Evolutionary conservation across 2,113 vertebrate species (phyloP).

Genomic region (Callithrix jacchus): DNA sequence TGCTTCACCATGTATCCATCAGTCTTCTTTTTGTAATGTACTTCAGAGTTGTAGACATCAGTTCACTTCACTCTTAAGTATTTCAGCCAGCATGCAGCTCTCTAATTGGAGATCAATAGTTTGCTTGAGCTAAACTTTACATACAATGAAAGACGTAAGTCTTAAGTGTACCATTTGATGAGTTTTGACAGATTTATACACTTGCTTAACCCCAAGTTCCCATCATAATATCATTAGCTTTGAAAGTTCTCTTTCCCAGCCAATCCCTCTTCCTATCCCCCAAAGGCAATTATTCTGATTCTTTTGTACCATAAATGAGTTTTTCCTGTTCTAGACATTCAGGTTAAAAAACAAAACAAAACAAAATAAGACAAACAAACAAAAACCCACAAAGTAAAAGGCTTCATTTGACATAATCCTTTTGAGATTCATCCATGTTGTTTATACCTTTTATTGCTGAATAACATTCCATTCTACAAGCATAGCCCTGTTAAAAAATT

Average conservation of each 20-base stretch:
- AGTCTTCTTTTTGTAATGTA: not conserved
- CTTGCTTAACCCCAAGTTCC: not conserved
- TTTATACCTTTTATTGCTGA: conserved; percentile 2
- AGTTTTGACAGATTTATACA: not conserved
- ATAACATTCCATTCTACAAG: not conserved
- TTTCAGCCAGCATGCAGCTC: not conserved
- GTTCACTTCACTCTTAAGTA: not conserved
- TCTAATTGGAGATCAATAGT: not conserved
- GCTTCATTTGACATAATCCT: not conserved
- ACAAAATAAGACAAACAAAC: no score
- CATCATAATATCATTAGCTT: not conserved
- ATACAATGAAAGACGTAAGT: not conserved
- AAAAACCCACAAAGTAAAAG: not conserved
- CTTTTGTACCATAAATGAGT: not conserved
- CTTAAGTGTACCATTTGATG: not conserved
- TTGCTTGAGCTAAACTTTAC: conserved; percentile 5
- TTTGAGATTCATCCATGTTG: not conserved
- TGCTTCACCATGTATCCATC: not conserved
- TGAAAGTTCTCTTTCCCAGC: not conserved
- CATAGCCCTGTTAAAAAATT: not conserved
- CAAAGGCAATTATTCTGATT: not conserved
- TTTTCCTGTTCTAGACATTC: not conserved
- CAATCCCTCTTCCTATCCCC: not conserved
- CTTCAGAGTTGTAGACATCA: not conserved
- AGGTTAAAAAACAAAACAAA: not conserved